Evolutionary conservation across 1,140 invertebrate species (phyloP).

Genomic region (Drosophila pectinifera): DNA sequence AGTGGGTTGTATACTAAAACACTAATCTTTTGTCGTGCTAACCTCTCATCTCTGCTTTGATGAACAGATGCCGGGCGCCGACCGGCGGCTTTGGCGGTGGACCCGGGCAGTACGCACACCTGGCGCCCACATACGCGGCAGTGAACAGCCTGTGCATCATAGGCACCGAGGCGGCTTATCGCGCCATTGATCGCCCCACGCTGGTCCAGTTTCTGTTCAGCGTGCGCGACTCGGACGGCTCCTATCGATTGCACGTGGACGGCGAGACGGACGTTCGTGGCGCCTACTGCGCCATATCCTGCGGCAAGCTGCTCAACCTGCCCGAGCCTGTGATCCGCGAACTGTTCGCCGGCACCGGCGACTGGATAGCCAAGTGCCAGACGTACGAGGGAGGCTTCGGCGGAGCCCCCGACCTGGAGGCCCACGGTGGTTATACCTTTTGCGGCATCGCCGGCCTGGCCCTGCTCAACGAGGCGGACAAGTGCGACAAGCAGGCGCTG

Average conservation of each 20-base stretch:
- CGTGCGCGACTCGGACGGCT: constrained; percentile 93
- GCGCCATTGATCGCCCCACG: constrained; percentile 92
- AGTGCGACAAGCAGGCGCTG: constrained; percentile 92
- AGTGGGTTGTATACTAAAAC: constrained; percentile 37
- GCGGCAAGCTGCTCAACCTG: constrained; percentile 95
- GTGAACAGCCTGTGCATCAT: constrained; percentile 96
- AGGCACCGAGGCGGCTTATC: constrained; percentile 94
- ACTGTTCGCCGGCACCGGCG: constrained; percentile 93
- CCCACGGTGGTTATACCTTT: constrained; percentile 99
- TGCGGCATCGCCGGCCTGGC: constrained; percentile 96
- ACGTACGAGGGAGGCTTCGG: constrained; percentile 99
- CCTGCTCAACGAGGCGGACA: constrained; percentile 91
- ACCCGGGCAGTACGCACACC: constrained; percentile 95
- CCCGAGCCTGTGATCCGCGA: constrained; percentile 87
- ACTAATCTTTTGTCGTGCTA: too few species aligned
- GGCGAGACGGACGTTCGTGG: constrained; percentile 98
- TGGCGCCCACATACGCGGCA: constrained; percentile 98
- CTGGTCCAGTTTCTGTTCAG: constrained; percentile 92
- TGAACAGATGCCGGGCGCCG: constrained; percentile 90
- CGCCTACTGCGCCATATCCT: constrained; percentile 96
- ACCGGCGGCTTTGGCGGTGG: constrained; percentile 97
- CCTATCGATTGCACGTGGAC: constrained; percentile 95
- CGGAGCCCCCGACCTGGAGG: constrained; percentile 97
- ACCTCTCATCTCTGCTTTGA: constrained; percentile 7
- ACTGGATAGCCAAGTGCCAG: constrained; percentile 97